Percentiles rank a stretch among this genome's conserved stretches.
Conservation (phyloP, 2,888 invertebrate species). For the Cephus runcator region DNA sequence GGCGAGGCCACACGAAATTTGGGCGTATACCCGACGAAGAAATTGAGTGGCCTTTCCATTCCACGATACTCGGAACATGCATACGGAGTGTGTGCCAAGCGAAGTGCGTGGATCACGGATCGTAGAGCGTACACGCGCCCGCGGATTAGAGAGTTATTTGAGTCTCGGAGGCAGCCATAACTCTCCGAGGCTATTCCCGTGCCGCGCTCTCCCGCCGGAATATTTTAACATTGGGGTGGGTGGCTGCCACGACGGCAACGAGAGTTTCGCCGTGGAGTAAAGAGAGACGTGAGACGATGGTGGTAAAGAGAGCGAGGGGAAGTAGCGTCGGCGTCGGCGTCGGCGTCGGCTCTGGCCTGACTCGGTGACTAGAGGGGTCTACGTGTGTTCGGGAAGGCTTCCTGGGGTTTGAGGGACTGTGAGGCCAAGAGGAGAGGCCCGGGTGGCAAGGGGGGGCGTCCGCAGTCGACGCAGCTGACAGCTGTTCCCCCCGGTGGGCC, state of each 20-base stretch:
- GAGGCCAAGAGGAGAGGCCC: slow-evolving; percentile 33
- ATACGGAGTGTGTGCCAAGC: background rate
- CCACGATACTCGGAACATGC: background rate
- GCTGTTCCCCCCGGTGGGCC: slow-evolving; percentile 65
- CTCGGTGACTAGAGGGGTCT: slow-evolving; percentile 15
- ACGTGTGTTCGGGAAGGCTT: slow-evolving; percentile 11
- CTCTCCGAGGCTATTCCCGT: slow-evolving; percentile 63
- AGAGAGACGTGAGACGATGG: slow-evolving; percentile 25
- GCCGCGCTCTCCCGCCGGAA: slow-evolving; percentile 57
- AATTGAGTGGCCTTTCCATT: background rate
- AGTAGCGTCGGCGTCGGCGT: slow-evolving; percentile 57
- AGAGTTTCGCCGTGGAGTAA: slow-evolving; percentile 27
- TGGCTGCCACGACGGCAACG: slow-evolving; percentile 40
- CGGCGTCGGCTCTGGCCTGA: slow-evolving; percentile 57
- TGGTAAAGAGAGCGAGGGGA: slow-evolving; percentile 42
- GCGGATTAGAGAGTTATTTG: slow-evolving; percentile 66
- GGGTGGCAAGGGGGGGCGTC: slow-evolving; percentile 31
- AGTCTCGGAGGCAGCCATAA: slow-evolving; percentile 65
- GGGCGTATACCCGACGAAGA: background rate
- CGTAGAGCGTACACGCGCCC: slow-evolving; percentile 52
- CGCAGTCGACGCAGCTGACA: slow-evolving; percentile 62
- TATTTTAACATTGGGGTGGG: slow-evolving; percentile 64
- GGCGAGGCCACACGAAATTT: background rate
- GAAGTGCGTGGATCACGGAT: background rate
- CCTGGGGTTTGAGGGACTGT: slow-evolving; percentile 6